A percentile compares a stretch with the other conserved stretches of the same genome.
phyloP scores from a whole-genome alignment of 2,113 vertebrate genomes.

The Excalfactoria chinensis region DNA sequence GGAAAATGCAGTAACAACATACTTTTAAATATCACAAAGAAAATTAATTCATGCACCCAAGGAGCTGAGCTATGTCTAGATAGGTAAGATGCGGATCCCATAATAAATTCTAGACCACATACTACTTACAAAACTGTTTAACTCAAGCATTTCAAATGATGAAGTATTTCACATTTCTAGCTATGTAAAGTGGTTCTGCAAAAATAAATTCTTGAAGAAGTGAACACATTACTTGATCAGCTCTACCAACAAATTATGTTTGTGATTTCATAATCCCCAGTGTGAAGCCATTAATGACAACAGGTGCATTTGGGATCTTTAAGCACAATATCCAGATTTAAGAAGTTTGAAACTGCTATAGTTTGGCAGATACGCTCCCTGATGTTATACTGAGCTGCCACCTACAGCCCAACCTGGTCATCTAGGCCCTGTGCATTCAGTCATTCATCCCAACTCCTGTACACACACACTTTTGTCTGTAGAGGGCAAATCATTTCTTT shows the following conservation, averaged over 20 bases:
- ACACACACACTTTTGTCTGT: neutral
- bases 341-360: neutral
- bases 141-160: neutral
- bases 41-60: neutral
- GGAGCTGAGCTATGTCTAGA: neutral
- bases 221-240: neutral
- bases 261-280: neutral
- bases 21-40: neutral
- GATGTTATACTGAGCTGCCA: neutral
- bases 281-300: neutral
- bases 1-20: neutral
- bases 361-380: neutral
- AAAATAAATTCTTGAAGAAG: neutral
- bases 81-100: neutral
- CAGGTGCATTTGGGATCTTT: neutral
- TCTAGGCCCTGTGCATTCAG: neutral
- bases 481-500: neutral
- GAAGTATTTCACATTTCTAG: neutral
- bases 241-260: neutral
- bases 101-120: neutral
- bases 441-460: rapidly evolving
- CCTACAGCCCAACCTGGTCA: neutral
- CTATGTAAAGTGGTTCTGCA: neutral
- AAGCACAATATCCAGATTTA: neutral
- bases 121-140: neutral